Base-by-base conservation (phyloP, 1,140 invertebrate species). In the Aphidius gifuensis region DNA sequence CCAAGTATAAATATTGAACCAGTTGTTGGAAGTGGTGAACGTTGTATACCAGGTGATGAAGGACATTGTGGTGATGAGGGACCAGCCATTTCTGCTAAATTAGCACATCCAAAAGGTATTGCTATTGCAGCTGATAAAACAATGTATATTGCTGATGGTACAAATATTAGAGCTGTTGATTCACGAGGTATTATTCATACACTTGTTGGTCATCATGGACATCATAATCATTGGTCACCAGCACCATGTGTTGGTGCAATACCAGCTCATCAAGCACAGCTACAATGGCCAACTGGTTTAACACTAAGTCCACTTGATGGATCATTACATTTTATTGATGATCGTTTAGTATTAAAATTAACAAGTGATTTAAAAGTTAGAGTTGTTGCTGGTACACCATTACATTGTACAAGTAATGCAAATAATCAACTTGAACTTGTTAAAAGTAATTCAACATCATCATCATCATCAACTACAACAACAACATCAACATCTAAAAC, bases 61-160 rank as follows among this genome's bases (percentile, higher is more conserved):
- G 83, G 85, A 42, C 90, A 92, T 61, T 99, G 97, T 79, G 97
- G 97, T 5, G 97, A 99, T 79, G 93, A 93, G 64, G 91, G 93
- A 54, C 88, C 88, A 32, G 96, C 97, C 6, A 85, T 91, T 32
- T 85, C 92, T 64, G 96, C 97, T 5, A 91, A 94, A 75, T 84
- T 99, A 16, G 89, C 93, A 38, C 95, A 98, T 86, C 96, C 96
- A 6, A 99, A 99, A 89, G 96, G 95, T 84, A 86, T 96, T 57
- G 93, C 92, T 21, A 93, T 97, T 53, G 91, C 92, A 9, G 90
- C 91, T 43, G 92, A 94, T 74, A 91, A 90, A 71, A 93, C 92
- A 11, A 93, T 97, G 87, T 97, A 95, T 73, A 93, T 97, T 67
- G 94, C 94, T 50, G 94, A 97, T 80, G 96, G 91, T 61, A 94